Conservation (phyloP, 1,140 invertebrate species). For the Archivesica marissinica region DNA sequence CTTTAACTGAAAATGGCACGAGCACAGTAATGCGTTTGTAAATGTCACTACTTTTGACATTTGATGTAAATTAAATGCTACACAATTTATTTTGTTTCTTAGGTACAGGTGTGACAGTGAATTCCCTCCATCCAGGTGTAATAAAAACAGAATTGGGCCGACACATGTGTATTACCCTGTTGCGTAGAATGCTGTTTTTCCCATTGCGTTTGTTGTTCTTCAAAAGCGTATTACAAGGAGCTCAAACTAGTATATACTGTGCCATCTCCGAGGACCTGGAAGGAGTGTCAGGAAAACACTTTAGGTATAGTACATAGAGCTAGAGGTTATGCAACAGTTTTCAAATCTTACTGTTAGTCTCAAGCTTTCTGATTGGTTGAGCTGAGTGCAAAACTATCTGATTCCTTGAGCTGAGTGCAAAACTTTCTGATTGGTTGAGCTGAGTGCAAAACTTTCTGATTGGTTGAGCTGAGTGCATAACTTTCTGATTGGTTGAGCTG, state of each 20-base stretch:
- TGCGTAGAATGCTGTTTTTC: neutral
- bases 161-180: constrained; percentile 13
- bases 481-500: too few species aligned
- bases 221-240: constrained; percentile 60
- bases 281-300: constrained; percentile 92
- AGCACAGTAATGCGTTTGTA: neutral
- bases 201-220: neutral
- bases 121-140: constrained; percentile 80
- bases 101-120: constrained; percentile 73
- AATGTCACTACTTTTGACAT: neutral
- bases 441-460: neutral
- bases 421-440: neutral
- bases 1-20: neutral
- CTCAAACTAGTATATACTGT: constrained; percentile 83
- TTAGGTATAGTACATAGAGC: constrained; percentile 76
- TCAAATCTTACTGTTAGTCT: too few species aligned
- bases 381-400: too few species aligned
- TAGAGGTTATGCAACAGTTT: too few species aligned
- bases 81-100: neutral
- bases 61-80: neutral
- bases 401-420: neutral
- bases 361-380: too few species aligned
- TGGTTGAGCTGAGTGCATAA: neutral
- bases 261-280: constrained; percentile 88
- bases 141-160: constrained; percentile 75